Conservation (phyloP, 2,888 invertebrate species). For the Lithosia quadra region DNA sequence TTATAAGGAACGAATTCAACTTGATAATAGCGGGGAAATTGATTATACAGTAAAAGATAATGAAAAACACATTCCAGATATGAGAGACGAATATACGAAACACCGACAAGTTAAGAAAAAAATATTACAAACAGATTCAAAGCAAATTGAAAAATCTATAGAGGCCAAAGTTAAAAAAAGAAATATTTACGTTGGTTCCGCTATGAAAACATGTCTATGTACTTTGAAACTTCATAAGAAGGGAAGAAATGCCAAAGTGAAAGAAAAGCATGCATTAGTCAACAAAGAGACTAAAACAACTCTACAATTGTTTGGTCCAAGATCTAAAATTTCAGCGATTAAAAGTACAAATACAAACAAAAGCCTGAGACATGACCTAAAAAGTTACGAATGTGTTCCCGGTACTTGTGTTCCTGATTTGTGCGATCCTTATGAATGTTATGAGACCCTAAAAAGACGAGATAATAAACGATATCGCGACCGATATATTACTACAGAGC, state of each 20-base stretch:
- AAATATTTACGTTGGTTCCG: conserved; percentile 23
- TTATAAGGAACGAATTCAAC: conserved; percentile 19
- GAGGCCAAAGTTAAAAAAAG: conserved; percentile 23
- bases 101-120: not conserved
- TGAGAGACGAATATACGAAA: not conserved
- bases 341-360: conserved; percentile 18
- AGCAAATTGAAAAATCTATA: conserved; percentile 1
- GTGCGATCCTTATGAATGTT: conserved; percentile 15
- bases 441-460: conserved; percentile 14
- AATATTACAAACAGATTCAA: not conserved
- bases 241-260: conserved; percentile 11
- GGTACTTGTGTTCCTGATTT: conserved; percentile 15
- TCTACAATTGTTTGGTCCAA: not conserved
- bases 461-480: conserved; percentile 12
- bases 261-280: conserved; percentile 7
- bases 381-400: conserved; percentile 6
- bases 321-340: conserved; percentile 3
- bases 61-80: not conserved
- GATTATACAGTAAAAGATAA: conserved; percentile 2
- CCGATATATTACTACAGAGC: conserved; percentile 3
- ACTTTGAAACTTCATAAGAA: conserved; percentile 33
- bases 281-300: conserved; percentile 5
- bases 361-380: not conserved
- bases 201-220: conserved; percentile 36
- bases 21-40: not conserved